Conservation (phyloP, 2,113 vertebrate species). For the Tapirus terrestris region DNA sequence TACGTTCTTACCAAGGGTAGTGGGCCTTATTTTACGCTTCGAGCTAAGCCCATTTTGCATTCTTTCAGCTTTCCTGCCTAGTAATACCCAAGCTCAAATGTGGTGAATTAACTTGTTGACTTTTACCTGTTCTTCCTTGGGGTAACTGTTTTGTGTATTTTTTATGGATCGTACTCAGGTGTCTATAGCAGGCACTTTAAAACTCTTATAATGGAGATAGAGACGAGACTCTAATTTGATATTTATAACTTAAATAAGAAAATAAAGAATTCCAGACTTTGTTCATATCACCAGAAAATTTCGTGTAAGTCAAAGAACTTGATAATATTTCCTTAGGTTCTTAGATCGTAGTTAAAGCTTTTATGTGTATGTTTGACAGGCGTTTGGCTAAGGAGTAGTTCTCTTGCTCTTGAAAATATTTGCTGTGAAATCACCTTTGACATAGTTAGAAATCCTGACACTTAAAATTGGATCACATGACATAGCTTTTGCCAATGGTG, state of each 20-base stretch:
- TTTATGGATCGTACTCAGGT: neutral
- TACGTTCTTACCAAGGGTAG: neutral
- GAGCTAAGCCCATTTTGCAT: neutral
- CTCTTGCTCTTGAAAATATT: neutral
- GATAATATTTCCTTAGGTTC: neutral
- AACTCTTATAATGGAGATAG: neutral
- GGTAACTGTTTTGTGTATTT: neutral
- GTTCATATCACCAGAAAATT: constrained; percentile 2
- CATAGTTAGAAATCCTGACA: constrained; percentile 26
- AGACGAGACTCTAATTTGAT: neutral
- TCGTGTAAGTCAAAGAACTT: neutral
- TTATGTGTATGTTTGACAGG: neutral
- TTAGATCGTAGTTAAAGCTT: neutral
- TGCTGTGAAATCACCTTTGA: neutral
- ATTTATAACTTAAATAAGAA: constrained; percentile 38
- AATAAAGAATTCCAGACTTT: neutral
- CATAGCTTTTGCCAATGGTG: neutral
- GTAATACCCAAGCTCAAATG: neutral
- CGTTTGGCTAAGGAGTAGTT: neutral
- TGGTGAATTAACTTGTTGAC: neutral
- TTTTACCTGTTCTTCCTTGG: neutral
- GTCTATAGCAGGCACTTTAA: neutral
- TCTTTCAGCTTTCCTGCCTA: neutral
- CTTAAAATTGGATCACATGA: neutral
- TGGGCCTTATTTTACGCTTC: neutral